Base-by-base conservation (phyloP, 2,113 vertebrate genomes). In the Cinclus cinclus region DNA sequence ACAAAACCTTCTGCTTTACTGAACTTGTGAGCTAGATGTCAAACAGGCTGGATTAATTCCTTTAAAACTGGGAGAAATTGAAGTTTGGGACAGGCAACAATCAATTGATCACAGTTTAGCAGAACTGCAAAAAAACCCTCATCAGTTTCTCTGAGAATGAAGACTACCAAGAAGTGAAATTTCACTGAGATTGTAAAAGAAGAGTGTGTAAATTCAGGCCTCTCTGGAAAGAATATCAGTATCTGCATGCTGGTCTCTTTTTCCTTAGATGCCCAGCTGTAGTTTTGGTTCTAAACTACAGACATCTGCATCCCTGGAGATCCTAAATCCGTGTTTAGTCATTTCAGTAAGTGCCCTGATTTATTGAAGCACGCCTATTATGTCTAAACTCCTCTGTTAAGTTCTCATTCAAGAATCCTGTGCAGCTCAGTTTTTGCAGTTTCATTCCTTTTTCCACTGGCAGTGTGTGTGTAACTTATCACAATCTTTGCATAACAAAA, bases 251-350 rank as follows among this genome's bases (percentile, higher is more conserved):
- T 49, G 62, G 37, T 41, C 37, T 46, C 59, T 65, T 85, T 62
- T 91, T 70, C 75, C 78, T 91, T 87, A 69, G 74, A 65, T 50
- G 37, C 62, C 58, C 42, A 76, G 1, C 47, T 56, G 35, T 39
- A 62, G 37, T n/a, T 87, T 69, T 87, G 73, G 18, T 71, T 65
- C 70, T 74, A 85, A 42, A 53, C 52, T 67, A n/a, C 42, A 89
- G 92, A 70, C 64, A 81, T 63, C 27, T 67, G 31, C 53, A 47
- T 67, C 49, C 23, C 37, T 77, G 85, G 63, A 82, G 64, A 65
- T 94, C 87, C 74, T 85, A 76, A 94, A 95, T 77, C 85, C 37
- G 27, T 85, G 60, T 92, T 95, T 86, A 81, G 92, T 69, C 56
- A 86, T 58, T 41, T 74, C 59, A 91, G 15, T 82, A 83, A 91